Evolutionary conservation across 2,797 vertebrate genomes (phyloP), one percentile per base, ranked within the genome.

Genomic region (Rhodeus uyekii): DNA sequence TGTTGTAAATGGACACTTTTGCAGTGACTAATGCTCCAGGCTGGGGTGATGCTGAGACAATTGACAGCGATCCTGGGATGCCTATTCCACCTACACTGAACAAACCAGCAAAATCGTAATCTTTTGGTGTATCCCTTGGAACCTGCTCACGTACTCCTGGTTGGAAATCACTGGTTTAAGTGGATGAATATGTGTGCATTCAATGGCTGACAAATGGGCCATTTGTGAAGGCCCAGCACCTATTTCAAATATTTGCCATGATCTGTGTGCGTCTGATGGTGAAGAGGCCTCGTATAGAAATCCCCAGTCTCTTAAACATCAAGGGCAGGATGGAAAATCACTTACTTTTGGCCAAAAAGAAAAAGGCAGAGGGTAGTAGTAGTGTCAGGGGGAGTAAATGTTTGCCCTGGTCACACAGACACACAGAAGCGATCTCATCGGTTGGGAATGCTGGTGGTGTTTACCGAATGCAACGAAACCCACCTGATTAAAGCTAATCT

Each of bases 401-500:
- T 94, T 95, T 94, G 93, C 92, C 92, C 92, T 88, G 91, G 90
- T 93, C 90, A 63, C 74, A 77, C 81, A 76, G 78, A 83, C 80
- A 53, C 34, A 76, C 83, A 71, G 44, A 73, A 90, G 88, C 89
- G 89, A 94, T 93, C 93, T 95, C 93, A 94, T 92, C 90, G 90
- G 92, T 92, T 89, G 84, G 92, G 93, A 94, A 95, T 94, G 93
- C 67, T 78, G 87, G 86, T 84, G 79, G 89, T 95, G 93, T 95
- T 95, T 94, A 95, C 94, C 91, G 92, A 94, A 93, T 91, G 92
- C 92, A 93, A 89, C 90, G 89, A 86, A 93, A 91, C 93, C 92
- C 93, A 94, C 93, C 93, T 95, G 94, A 94, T 92, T 88, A 79
- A 93, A 90, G 91, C 92, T 94, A 93, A 94, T 95, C 94, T 95